Evolutionary conservation across 1,140 invertebrate genomes (phyloP).

Genomic region (Colletes gigas): DNA sequence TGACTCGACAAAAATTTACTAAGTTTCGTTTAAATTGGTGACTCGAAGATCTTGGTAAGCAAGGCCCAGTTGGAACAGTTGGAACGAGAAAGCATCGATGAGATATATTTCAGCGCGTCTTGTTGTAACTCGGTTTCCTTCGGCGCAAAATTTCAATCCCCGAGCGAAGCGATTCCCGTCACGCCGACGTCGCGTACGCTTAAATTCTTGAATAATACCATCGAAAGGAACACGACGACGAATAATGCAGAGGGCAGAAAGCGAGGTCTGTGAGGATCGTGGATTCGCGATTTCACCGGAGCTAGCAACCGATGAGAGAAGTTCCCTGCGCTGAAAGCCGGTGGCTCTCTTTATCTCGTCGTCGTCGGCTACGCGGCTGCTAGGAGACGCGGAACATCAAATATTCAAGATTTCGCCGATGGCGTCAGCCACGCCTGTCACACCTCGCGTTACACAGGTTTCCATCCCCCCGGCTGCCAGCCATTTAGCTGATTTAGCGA

Average conservation of each 20-base stretch:
- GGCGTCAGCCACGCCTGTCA: constrained; percentile 65
- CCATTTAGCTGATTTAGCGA: constrained; percentile 75
- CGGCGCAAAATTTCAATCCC: too few relatives aligned
- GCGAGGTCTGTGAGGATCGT: neutral
- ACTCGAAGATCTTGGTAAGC: too few relatives aligned
- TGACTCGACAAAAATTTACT: too few relatives aligned
- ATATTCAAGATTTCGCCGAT: constrained; percentile 69
- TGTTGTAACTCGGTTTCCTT: too few relatives aligned
- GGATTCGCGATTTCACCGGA: constrained; percentile 20
- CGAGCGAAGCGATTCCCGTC: neutral
- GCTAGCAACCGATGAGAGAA: constrained; percentile 41
- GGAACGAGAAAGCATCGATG: too few relatives aligned
- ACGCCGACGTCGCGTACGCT: constrained; percentile 4
- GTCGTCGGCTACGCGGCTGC: constrained; percentile 42
- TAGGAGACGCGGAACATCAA: constrained; percentile 64
- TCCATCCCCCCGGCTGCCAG: constrained; percentile 59
- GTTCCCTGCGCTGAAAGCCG: constrained; percentile 49
- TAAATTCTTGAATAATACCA: constrained; percentile 19
- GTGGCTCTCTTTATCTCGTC: constrained; percentile 57
- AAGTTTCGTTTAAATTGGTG: too few relatives aligned
- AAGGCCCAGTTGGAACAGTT: too few relatives aligned
- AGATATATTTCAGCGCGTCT: too few relatives aligned
- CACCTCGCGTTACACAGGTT: constrained; percentile 68
- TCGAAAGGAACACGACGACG: constrained; percentile 23
- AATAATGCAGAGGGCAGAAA: constrained; percentile 15